Base-by-base conservation (phyloP, 2,888 invertebrate species). In the Mongoloraphidia duomilia region DNA sequence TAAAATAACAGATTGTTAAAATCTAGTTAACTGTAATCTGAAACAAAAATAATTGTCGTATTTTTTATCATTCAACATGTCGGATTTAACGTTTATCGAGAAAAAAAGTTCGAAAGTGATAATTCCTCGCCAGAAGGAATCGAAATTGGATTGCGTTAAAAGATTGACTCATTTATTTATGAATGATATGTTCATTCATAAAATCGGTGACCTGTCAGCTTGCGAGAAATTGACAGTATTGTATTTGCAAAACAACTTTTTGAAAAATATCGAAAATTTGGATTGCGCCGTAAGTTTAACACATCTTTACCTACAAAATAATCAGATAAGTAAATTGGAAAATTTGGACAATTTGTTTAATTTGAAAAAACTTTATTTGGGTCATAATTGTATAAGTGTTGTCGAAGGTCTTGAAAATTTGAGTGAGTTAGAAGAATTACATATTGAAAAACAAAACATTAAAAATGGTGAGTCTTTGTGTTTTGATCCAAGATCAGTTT, bases 271-370 rank as follows among this genome's bases (percentile, higher is more conserved):
- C 12, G 68, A 76, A 56, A 76, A 77, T 55, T 62, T 82, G 34
- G 69, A 74, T 39, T 58, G 61, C 5, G 63, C 77, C n/a, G 58
- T 58, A 11, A 73, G 74, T 52, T 62, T 87, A 41, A 71, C 74
- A 14, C 75, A 80, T 54, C 71, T 84, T 13, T 92, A 83, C 67
- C 73, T 86, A 39, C 92, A 89, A 61, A 84, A 84, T 60, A 95
- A 94, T 63, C 76, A 76, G 57, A 80, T 95, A 55, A 65, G 73
- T 1, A 78, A 77, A 62, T 79, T 94, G 17, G 76, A 84, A 62
- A 84, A 87, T 58, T 61, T 93, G 8, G 71, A 79, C 44, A 64
- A 69, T 26, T 69, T 88, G 48, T 66, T 64, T 35, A 80, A 82
- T 53, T 67, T 94, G 47, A 80, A 80, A 55, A 87, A 90, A 63